A percentile compares a stretch with the other conserved stretches of the same genome.
These are phyloP conservation scores for Phenganax subtilis DNA, from an alignment of 92 coral and sea anemone species.

Conservation along the genomic window DNA sequence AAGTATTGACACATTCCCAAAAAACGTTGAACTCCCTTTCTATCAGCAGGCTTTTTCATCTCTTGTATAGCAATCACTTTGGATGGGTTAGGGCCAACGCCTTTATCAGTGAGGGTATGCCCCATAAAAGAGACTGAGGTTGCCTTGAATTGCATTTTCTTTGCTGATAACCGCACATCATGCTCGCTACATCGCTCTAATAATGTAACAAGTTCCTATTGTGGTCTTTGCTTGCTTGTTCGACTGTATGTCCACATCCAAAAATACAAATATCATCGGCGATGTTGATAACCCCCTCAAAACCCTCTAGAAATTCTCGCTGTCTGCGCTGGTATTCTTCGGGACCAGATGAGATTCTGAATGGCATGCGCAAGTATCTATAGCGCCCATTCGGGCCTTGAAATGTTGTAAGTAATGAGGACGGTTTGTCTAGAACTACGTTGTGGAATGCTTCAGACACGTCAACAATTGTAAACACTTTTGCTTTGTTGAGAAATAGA, in stretches of 20 bases:
- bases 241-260: conserved; percentile 27
- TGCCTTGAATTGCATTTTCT: conserved; percentile 31
- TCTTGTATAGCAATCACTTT: conserved; percentile 16
- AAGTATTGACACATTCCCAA: conserved; percentile 47
- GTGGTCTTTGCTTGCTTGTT: conserved; percentile 22
- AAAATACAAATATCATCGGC: conserved; percentile 42
- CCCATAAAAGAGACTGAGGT: conserved; percentile 38
- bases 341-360: conserved; percentile 34
- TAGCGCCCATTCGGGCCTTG: no score
- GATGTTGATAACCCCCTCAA: conserved; percentile 10
- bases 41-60: conserved; percentile 35
- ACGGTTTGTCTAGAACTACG: not conserved
- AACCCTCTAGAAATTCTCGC: conserved; percentile 33
- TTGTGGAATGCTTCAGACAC: not conserved
- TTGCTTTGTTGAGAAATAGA: conserved; percentile 17
- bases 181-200: conserved; percentile 23
- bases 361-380: no score
- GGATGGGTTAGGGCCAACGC: conserved; percentile 34
- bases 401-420: no score
- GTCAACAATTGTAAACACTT: conserved; percentile 23
- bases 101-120: conserved; percentile 30
- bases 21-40: conserved; percentile 32
- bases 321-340: conserved; percentile 40
- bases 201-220: conserved; percentile 16
- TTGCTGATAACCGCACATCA: conserved; percentile 38